Percentiles rank a stretch among this genome's conserved stretches.
Evolutionary conservation across 2,113 vertebrate species (phyloP).

Genomic region (Nothocercus julius): DNA sequence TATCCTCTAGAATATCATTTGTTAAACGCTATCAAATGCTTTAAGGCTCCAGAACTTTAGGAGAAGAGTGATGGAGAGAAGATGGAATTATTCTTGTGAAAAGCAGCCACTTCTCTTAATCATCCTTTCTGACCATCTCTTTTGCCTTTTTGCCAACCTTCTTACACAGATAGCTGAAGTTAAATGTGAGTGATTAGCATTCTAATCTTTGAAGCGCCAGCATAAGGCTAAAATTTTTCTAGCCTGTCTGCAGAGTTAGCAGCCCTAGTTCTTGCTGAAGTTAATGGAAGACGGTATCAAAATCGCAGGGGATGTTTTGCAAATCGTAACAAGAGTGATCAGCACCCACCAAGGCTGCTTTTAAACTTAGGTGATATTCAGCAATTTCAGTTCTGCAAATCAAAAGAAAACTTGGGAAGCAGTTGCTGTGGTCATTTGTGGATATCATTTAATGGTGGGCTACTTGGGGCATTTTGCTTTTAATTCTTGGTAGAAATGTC

Average conservation of each 20-base stretch:
- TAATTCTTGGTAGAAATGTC: constrained; percentile 7
- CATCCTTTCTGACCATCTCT: not conserved
- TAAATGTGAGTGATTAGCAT: constrained; percentile 1
- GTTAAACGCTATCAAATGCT: not conserved
- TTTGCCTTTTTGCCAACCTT: not conserved
- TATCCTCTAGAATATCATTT: not conserved
- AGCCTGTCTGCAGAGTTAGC: constrained; percentile 15
- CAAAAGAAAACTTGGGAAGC: not conserved
- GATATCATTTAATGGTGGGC: not conserved
- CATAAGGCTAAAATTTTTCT: not conserved
- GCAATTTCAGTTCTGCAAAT: not conserved
- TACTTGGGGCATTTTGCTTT: not conserved
- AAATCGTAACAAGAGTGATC: constrained; percentile 5
- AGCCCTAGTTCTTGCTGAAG: not conserved
- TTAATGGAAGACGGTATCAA: constrained; percentile 33
- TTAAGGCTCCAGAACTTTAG: not conserved
- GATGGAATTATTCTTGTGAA: not conserved
- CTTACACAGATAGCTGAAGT: not conserved
- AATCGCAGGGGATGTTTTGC: constrained; percentile 16
- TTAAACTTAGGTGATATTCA: not conserved
- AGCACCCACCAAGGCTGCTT: not conserved
- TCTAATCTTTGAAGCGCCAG: constrained; percentile 17
- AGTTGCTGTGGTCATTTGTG: not conserved
- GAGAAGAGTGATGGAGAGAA: not conserved
- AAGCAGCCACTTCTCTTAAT: not conserved